Evolutionary conservation across 2,113 vertebrate species (phyloP).

Genomic region (Myotis yumanensis): DNA sequence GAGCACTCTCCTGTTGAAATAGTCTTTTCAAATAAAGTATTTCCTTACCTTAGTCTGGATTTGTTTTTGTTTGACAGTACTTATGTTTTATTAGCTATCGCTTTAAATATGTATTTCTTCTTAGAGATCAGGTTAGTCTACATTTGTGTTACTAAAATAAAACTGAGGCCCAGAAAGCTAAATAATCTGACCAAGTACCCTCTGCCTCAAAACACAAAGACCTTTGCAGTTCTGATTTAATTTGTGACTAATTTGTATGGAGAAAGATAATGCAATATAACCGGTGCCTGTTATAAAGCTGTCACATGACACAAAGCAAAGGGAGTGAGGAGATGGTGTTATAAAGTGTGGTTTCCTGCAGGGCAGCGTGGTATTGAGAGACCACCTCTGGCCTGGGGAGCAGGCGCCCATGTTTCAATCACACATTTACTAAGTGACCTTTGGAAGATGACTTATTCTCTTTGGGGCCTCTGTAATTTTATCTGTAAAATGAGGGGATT

Average conservation of each 20-base stretch:
- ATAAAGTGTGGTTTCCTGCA: background rate
- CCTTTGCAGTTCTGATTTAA: background rate
- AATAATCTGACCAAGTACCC: background rate
- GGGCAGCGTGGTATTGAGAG: background rate
- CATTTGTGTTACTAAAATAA: background rate
- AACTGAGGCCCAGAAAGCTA: background rate
- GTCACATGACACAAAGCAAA: background rate
- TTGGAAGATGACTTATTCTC: slow-evolving; percentile 72
- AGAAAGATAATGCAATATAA: background rate
- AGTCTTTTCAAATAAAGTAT: background rate
- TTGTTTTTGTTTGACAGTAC: background rate
- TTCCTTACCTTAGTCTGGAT: background rate
- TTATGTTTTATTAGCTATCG: background rate
- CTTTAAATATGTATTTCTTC: slow-evolving; percentile 18
- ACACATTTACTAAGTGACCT: slow-evolving; percentile 57
- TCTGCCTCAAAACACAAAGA: slow-evolving; percentile 21
- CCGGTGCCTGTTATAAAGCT: background rate
- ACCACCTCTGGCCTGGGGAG: background rate
- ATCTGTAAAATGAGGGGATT: slow-evolving; percentile 74
- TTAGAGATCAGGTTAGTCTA: background rate
- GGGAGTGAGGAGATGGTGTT: background rate
- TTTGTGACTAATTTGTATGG: background rate
- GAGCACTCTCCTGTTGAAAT: background rate
- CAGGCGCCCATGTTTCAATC: background rate
- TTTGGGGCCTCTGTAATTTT: slow-evolving; percentile 71